A percentile compares a stretch with the other conserved stretches of the same genome.
These are phyloP conservation scores for Nestor notabilis DNA, from an alignment of 2,113 vertebrate genomes.

Conservation along the genomic window DNA sequence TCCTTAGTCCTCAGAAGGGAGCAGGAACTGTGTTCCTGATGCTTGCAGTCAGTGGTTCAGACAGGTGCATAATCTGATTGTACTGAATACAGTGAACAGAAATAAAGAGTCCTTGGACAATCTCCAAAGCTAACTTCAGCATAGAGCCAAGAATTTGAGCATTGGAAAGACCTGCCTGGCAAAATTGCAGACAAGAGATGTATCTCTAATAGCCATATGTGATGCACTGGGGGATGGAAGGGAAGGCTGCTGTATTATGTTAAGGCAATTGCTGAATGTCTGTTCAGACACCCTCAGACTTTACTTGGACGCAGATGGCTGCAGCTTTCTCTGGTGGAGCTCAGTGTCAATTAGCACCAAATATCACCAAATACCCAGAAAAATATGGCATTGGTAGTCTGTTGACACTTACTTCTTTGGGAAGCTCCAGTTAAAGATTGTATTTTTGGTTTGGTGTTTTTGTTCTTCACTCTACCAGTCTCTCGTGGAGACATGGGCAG, in stretches of 20 bases:
- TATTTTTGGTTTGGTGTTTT: neutral
- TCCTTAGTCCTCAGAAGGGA: neutral
- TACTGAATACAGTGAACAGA: neutral
- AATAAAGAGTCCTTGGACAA: neutral
- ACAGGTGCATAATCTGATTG: neutral
- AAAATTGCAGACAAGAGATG: neutral
- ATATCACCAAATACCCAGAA: neutral
- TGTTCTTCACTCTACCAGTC: neutral
- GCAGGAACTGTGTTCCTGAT: neutral
- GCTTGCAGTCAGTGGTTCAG: neutral
- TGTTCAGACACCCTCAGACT: neutral
- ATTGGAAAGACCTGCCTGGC: neutral
- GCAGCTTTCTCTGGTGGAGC: neutral
- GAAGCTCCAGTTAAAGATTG: neutral
- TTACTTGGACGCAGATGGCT: neutral
- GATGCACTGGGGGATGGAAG: neutral
- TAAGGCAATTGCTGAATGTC: neutral
- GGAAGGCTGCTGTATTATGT: neutral
- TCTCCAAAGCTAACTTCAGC: constrained; percentile 28
- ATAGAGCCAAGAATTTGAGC: neutral
- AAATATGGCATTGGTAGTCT: neutral
- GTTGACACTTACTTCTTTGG: neutral
- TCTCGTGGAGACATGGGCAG: neutral
- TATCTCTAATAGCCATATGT: neutral
- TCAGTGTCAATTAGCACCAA: neutral